A percentile compares a stretch with the other conserved stretches of the same genome.
Evolutionary conservation across 2,113 vertebrate species (phyloP).

Genomic region (Fregetta grallaria): DNA sequence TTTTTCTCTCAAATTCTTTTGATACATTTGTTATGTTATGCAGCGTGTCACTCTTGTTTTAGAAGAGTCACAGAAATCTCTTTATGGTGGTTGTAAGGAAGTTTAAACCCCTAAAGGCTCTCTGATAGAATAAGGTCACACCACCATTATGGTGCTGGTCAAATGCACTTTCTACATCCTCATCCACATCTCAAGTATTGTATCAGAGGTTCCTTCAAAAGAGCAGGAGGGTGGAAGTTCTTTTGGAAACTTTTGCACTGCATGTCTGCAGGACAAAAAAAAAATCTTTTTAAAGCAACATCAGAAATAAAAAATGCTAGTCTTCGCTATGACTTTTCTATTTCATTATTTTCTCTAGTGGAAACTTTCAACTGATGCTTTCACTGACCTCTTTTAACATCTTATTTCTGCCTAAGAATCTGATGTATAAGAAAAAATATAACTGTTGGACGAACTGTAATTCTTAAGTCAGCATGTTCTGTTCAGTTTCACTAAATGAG

Average conservation of each 20-base stretch:
- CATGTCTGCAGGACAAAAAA: background rate
- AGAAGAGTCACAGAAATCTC: background rate
- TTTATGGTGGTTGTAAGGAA: background rate
- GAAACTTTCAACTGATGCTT: background rate
- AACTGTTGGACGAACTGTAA: background rate
- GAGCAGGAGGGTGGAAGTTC: background rate
- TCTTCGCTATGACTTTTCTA: background rate
- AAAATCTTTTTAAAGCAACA: background rate
- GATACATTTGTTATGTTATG: background rate
- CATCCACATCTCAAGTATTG: background rate
- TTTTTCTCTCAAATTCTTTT: background rate
- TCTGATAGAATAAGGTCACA: background rate
- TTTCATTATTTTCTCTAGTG: background rate
- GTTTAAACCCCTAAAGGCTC: background rate
- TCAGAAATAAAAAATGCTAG: background rate
- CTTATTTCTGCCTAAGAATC: background rate
- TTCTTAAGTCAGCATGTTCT: background rate
- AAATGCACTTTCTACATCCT: background rate
- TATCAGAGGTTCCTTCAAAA: background rate
- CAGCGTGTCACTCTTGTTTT: background rate
- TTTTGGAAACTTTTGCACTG: background rate
- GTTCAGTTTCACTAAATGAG: background rate
- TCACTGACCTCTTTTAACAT: background rate
- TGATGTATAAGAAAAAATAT: background rate
- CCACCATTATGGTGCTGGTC: background rate